Evolutionary conservation across 2,888 invertebrate species (phyloP), one percentile per base, ranked within the genome.

Genomic region (Heliconius cydno): DNA sequence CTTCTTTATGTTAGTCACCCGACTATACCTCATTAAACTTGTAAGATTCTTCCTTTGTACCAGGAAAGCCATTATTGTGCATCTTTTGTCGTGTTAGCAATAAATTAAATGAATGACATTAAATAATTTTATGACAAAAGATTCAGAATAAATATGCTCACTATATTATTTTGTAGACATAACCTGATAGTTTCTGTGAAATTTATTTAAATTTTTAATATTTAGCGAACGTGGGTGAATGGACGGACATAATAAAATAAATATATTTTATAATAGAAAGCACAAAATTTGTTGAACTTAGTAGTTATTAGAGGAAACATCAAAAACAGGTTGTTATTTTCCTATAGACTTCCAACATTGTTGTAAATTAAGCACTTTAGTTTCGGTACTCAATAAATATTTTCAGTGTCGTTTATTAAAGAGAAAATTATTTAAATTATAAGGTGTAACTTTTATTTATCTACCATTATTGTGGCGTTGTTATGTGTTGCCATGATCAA

Each of bases 1-100:
- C 88, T 87, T 88, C 87, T 89, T 89, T 88, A 85, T 86, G 84
- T 86, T 87, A 86, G 86, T 88, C 85, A 84, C 88, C 88, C 89
- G 88, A 90, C 86, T 90, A 88, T 94, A 94, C 94, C 94, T 94
- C 94, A 93, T 91, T 92, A 93, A 91, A 88, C 87, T 91, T 91
- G 90, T 93, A 92, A 83, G 83, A 79, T 65, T 84, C 60, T 84
- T 81, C 79, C 72, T 70, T 79, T 81, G 80, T 80, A 82, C 73
- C 75, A 73, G 30, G n/a, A 65, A 22, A 71, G 65, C 60, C 78
- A 82, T 82, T 81, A 81, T 65, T 75, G 60, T 80, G 80, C 71
- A 81, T 67, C 67, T 76, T 74, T 79, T 74, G 73, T 67, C 73
- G 28, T 63, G 10, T 78, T 34, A 73, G 78, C 78, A 66, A 73